Evolutionary conservation across 1,140 invertebrate species (phyloP).

Genomic region (Drosophila kikkawai): DNA sequence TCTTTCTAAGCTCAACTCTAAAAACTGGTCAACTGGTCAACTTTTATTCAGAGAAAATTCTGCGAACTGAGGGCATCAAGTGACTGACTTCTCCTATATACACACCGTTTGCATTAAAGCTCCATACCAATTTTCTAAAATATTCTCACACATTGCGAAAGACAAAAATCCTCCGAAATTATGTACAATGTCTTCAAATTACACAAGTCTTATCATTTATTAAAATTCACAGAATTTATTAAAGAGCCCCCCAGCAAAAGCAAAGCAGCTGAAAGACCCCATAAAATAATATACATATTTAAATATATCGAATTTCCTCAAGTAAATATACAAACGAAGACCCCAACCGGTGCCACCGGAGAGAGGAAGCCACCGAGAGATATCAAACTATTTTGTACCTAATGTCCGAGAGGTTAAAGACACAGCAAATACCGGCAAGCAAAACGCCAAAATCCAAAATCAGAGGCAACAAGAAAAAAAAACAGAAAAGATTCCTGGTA

Average conservation of each 20-base stretch:
- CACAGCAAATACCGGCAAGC: constrained; percentile 22
- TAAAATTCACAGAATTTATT: constrained; percentile 76
- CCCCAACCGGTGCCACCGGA: not conserved
- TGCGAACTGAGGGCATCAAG: constrained; percentile 48
- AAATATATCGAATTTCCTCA: constrained; percentile 76
- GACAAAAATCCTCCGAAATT: constrained; percentile 36
- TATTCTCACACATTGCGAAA: constrained; percentile 50
- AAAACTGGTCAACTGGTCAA: not conserved
- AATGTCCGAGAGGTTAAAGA: constrained; percentile 56
- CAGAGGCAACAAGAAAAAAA: constrained; percentile 6
- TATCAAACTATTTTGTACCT: constrained; percentile 70
- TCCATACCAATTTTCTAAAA: constrained; percentile 48
- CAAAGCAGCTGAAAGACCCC: constrained; percentile 35
- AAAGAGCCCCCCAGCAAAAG: constrained; percentile 44
- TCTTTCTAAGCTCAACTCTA: not conserved
- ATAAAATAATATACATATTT: constrained; percentile 64
- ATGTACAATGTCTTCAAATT: constrained; percentile 77
- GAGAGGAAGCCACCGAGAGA: constrained; percentile 30
- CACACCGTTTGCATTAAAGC: constrained; percentile 18
- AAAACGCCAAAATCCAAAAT: constrained; percentile 2
- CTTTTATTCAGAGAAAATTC: constrained; percentile 27
- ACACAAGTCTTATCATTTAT: constrained; percentile 74
- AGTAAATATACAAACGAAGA: constrained; percentile 55
- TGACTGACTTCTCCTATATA: constrained; percentile 35
- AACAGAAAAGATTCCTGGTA: constrained; percentile 60